A percentile compares a stretch with the other conserved stretches of the same genome.
These are phyloP conservation scores for Spilogale gracilis DNA, from an alignment of 2,113 vertebrate species.

Conservation along the genomic window DNA sequence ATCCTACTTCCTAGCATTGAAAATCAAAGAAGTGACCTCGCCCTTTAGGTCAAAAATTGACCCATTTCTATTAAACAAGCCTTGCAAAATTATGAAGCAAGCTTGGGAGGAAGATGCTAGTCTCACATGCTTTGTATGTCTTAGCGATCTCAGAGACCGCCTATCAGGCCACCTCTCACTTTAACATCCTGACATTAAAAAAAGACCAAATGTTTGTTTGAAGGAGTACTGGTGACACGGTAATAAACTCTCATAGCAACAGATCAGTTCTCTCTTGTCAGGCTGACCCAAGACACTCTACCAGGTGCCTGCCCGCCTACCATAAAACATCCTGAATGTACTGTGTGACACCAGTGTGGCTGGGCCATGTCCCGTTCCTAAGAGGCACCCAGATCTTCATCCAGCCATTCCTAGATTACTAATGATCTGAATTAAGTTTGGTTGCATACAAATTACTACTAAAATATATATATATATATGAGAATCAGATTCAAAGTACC, in stretches of 20 bases:
- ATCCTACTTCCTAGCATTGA: neutral
- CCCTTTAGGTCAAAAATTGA: neutral
- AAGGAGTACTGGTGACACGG: neutral
- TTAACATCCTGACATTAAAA: neutral
- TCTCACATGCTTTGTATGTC: neutral
- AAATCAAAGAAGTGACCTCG: neutral
- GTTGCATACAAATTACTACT: neutral
- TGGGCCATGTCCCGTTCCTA: neutral
- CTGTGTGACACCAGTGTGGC: neutral
- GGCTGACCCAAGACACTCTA: neutral
- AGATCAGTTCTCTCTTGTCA: neutral
- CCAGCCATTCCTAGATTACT: neutral
- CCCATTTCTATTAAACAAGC: neutral
- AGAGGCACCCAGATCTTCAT: neutral
- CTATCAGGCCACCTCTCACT: neutral
- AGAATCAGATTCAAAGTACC: neutral
- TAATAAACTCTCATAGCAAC: neutral
- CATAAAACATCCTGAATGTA: neutral
- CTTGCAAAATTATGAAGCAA: neutral
- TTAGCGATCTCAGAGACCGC: neutral
- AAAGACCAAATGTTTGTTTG: neutral
- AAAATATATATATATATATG: neutral
- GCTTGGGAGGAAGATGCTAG: neutral
- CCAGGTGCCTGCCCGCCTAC: conserved; percentile 19
- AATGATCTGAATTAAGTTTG: neutral